Percentiles rank a stretch among this genome's conserved stretches.
Evolutionary conservation across 2,888 invertebrate genomes (phyloP).

Genomic region (Hirtodrosophila duncani): DNA sequence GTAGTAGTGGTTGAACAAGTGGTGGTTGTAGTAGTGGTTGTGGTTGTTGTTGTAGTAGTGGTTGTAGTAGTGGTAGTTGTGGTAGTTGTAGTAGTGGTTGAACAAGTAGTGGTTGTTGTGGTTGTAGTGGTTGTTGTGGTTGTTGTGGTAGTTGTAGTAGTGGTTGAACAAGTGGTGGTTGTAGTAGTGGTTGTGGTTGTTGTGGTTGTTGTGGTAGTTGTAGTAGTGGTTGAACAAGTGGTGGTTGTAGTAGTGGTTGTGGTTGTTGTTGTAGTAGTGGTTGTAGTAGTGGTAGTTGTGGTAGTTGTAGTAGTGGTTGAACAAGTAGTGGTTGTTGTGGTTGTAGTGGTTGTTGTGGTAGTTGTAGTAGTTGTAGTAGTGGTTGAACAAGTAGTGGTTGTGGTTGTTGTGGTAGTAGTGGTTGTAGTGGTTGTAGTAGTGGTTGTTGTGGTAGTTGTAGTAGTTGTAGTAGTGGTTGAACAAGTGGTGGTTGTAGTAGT

Average conservation of each 20-base stretch:
- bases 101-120: not conserved
- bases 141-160: not conserved
- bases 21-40: slow-evolving; percentile 1
- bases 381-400: not conserved
- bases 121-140: not conserved
- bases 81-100: not conserved
- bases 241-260: slow-evolving; percentile 10
- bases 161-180: not conserved
- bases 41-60: slow-evolving; percentile 5
- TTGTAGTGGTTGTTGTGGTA: slow-evolving; percentile 10
- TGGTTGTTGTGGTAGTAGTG: not conserved
- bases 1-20: not conserved
- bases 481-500: not conserved
- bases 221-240: not conserved
- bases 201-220: slow-evolving; percentile 8
- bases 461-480: not conserved
- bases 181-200: slow-evolving; percentile 1
- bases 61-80: slow-evolving; percentile 1
- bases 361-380: slow-evolving; percentile 14
- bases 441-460: not conserved
- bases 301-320: not conserved
- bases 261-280: slow-evolving; percentile 4
- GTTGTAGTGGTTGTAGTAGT: not conserved
- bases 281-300: slow-evolving; percentile 6
- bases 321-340: not conserved